Evolutionary conservation across 2,113 vertebrate genomes (phyloP).

Genomic region (Varanus salvator): DNA sequence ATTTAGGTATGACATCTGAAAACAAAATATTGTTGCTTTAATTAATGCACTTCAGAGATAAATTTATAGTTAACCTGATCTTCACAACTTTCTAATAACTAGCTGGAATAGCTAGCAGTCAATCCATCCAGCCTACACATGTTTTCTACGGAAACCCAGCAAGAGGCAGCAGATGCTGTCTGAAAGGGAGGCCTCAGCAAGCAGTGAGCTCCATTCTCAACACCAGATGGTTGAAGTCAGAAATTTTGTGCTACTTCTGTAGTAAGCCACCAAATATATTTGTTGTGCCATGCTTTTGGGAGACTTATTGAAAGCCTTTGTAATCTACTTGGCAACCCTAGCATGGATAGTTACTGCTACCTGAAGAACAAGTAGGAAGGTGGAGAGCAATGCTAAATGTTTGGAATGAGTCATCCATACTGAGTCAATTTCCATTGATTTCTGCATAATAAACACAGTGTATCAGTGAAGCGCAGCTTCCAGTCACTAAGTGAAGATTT

Average conservation of each 20-base stretch:
- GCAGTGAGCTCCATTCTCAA: background rate
- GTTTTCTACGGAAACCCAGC: constrained; percentile 20
- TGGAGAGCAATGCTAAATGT: background rate
- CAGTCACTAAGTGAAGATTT: background rate
- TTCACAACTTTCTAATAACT: constrained; percentile 15
- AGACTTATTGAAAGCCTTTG: background rate
- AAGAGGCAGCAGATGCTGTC: constrained; percentile 21
- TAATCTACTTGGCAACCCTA: constrained; percentile 57
- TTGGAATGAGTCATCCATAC: background rate
- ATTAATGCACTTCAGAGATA: background rate
- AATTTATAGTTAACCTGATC: background rate
- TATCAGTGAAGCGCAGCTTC: background rate
- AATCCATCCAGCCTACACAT: constrained; percentile 16
- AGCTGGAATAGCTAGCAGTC: background rate
- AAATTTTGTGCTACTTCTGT: constrained; percentile 18
- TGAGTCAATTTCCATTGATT: background rate
- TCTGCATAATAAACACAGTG: background rate
- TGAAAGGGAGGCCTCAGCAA: constrained; percentile 1
- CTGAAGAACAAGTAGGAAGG: background rate
- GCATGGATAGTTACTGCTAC: constrained; percentile 36
- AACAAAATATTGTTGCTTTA: constrained; percentile 1
- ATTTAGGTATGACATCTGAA: background rate
- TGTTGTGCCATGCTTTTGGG: background rate
- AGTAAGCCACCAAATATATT: background rate
- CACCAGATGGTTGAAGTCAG: constrained; percentile 23